These are phyloP conservation scores for Solea senegalensis DNA, from an alignment of 2,113 vertebrate species.

Conservation along the genomic window DNA sequence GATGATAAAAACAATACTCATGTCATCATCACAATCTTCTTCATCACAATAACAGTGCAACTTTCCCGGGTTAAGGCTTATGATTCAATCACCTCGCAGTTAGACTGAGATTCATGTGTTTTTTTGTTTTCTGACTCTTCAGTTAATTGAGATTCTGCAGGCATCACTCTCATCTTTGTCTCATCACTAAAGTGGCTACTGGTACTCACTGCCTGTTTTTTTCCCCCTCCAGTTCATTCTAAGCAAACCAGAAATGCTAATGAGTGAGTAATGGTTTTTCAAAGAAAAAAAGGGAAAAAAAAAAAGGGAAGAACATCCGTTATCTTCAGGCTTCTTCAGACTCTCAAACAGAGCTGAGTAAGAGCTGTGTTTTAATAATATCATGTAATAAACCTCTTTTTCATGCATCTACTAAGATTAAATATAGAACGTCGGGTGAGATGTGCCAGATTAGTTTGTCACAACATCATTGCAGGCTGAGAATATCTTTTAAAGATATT, in stretches of 20 bases:
- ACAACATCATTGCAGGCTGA: too few species aligned
- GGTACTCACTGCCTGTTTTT: constrained; percentile 11
- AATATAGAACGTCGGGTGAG: too few species aligned
- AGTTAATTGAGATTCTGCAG: constrained; percentile 46
- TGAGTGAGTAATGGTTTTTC: background rate
- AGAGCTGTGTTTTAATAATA: too few species aligned
- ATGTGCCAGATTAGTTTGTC: too few species aligned
- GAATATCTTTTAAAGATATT: too few species aligned
- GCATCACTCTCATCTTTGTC: constrained; percentile 28
- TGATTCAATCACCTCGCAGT: background rate
- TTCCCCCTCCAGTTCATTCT: background rate
- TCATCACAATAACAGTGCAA: background rate
- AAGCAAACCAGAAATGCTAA: constrained; percentile 37
- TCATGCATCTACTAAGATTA: too few species aligned
- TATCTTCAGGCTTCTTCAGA: too few species aligned
- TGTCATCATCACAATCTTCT: background rate
- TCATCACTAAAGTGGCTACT: constrained; percentile 16
- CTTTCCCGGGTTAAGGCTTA: background rate
- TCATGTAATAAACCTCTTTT: too few species aligned
- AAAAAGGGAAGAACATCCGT: too few species aligned
- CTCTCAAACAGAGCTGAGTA: too few species aligned
- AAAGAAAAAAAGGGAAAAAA: too few species aligned
- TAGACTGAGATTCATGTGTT: background rate
- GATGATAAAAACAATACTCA: background rate
- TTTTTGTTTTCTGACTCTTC: background rate